These are phyloP conservation scores for Onychorhynchus coronatus DNA, from an alignment of 2,113 vertebrate genomes.

Conservation along the genomic window DNA sequence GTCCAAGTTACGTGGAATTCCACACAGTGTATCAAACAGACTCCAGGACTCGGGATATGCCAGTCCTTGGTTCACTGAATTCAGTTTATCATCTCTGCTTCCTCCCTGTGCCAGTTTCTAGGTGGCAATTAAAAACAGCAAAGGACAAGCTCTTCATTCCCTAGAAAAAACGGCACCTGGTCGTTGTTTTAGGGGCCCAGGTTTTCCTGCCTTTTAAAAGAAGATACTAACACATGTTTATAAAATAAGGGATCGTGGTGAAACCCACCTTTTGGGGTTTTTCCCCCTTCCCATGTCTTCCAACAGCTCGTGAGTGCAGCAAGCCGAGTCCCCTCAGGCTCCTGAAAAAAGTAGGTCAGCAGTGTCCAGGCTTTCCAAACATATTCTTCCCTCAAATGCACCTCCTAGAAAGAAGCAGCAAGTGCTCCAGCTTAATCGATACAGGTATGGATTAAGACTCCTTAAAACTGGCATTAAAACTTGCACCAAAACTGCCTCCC, in stretches of 20 bases:
- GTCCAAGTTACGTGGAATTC: background rate
- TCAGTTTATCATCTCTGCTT: background rate
- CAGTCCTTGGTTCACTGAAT: background rate
- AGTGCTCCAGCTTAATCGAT: background rate
- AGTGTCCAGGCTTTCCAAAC: background rate
- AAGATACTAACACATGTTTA: background rate
- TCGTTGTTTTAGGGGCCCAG: background rate
- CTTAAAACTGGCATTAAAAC: background rate
- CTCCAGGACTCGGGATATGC: background rate
- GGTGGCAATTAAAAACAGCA: background rate
- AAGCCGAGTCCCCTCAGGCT: constrained; percentile 15
- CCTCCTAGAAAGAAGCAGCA: background rate
- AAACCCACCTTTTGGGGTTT: background rate
- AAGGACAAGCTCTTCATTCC: background rate
- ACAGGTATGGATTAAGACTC: background rate
- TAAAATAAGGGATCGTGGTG: background rate
- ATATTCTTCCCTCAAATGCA: background rate
- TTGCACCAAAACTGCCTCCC: background rate
- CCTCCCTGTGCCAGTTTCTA: background rate
- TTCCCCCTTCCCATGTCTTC: background rate
- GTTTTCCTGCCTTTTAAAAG: background rate
- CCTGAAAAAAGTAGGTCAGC: constrained; percentile 22
- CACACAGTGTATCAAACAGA: background rate
- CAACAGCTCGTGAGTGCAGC: background rate
- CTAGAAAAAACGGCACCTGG: background rate